These are phyloP conservation scores for Hyposoter dolosus DNA, from an alignment of 2,888 invertebrate genomes.

Conservation along the genomic window DNA sequence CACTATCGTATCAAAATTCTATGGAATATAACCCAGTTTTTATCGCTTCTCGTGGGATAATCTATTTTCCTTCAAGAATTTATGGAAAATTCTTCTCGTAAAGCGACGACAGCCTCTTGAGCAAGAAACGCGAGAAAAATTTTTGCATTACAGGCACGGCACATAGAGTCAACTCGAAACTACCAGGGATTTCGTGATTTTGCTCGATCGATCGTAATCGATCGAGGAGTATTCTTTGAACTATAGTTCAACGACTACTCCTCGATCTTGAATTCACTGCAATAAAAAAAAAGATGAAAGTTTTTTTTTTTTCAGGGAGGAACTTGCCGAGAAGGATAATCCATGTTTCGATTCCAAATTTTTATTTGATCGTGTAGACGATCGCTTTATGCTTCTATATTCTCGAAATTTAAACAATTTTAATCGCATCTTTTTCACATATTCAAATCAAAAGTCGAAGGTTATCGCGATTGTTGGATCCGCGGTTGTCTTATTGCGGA, in stretches of 20 bases:
- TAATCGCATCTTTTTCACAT: no score
- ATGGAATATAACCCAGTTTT: not conserved
- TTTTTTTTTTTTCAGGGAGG: no score
- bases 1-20: not conserved
- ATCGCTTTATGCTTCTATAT: no score
- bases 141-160: not conserved
- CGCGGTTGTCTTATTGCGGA: no score
- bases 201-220: conserved; percentile 6
- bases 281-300: not conserved
- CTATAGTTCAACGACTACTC: not conserved
- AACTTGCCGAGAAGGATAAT: no score
- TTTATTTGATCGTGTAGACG: no score
- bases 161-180: not conserved
- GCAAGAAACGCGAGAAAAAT: not conserved
- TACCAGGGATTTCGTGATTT: not conserved
- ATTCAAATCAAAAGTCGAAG: no score
- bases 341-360: no score
- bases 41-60: not conserved
- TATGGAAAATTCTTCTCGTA: not conserved
- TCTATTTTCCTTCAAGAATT: not conserved
- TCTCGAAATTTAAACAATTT: no score
- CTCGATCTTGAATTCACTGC: not conserved
- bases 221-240: no score
- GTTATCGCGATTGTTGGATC: no score
- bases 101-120: not conserved